phyloP scores from a whole-genome alignment of 2,888 invertebrate genomes.

The Ichneumoninae sp. region DNA sequence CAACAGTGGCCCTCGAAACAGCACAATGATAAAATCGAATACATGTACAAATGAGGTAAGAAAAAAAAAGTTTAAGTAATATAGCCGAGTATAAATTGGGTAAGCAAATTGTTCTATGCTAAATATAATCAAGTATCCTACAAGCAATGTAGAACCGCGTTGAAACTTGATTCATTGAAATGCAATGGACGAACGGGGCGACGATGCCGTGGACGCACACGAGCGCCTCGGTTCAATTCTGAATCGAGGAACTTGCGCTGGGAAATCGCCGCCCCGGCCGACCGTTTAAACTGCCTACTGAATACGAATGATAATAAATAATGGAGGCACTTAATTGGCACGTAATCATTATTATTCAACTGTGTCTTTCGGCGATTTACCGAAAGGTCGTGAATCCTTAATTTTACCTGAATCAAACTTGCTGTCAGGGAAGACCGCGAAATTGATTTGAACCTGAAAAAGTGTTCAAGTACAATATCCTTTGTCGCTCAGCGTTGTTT shows the following conservation, averaged over 20 bases:
- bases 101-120: slow-evolving; percentile 54
- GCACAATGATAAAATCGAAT: slow-evolving; percentile 56
- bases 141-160: slow-evolving; percentile 61
- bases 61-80: background rate
- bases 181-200: background rate
- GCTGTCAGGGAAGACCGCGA: slow-evolving; percentile 83
- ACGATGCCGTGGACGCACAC: background rate
- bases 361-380: slow-evolving; percentile 77
- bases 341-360: slow-evolving; percentile 52
- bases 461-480: slow-evolving; percentile 78
- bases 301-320: slow-evolving; percentile 57
- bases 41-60: slow-evolving; percentile 51
- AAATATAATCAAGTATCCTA: slow-evolving; percentile 57
- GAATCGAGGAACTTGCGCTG: slow-evolving; percentile 23
- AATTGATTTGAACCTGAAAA: slow-evolving; percentile 84
- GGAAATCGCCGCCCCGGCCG: slow-evolving; percentile 32
- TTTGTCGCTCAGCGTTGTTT: slow-evolving; percentile 47
- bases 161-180: slow-evolving; percentile 48
- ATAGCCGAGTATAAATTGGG: slow-evolving; percentile 52
- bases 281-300: slow-evolving; percentile 39
- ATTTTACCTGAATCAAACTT: slow-evolving; percentile 83
- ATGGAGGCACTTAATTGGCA: slow-evolving; percentile 54
- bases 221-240: background rate
- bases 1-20: slow-evolving; percentile 58
- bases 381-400: slow-evolving; percentile 77